Evolutionary conservation across 1,140 invertebrate species (phyloP), one percentile per base, ranked within the genome.

Genomic region (Rhopalosiphum maidis): DNA sequence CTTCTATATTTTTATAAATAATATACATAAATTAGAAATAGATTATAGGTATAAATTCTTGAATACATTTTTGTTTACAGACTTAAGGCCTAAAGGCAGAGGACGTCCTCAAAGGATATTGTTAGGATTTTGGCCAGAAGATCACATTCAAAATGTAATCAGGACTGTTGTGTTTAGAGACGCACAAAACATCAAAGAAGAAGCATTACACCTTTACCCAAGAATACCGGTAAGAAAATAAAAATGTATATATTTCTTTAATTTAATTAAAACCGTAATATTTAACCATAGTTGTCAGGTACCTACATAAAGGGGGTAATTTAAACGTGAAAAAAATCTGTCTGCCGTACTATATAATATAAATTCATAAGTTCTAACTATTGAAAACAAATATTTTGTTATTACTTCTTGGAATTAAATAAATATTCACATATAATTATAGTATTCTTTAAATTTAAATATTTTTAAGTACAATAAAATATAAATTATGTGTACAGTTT

Each of bases 91-190:
- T 35, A 98, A 98, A 95, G 98, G 98, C 93, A 96, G 98, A 94
- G 98, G 98, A 46, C 96, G 98, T 94, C 98, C 98, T 2, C 98
- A 98, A 95, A 96, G 98, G 95, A 98, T 98, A 95, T 96, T 98
- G 90, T 95, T 98, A 93, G 98, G 98, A 93, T 97, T 98, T 94
- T 98, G 98, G 98, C 98, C 98, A 7, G 98, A 98, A 95, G 98
- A 98, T 95, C 98, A 98, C 95, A 98, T 98, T 94, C 97, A 97
- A 94, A 97, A 97, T 85, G 98, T 98, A 93, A 98, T 98, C 94
- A 96, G 98, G 94, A 97, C 98, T 43, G 98, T 98, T 60, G 98
- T 99, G 43, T 99, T 98, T 96, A 96, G 98, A 94, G 98, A 99
- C 94, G 95, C 96, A 46, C 96, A 97, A 95, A 96, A 97, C 94